These are phyloP conservation scores for Diadema setosum DNA, from an alignment of 35 echinoderm and acorn worm genomes.

Conservation along the genomic window DNA sequence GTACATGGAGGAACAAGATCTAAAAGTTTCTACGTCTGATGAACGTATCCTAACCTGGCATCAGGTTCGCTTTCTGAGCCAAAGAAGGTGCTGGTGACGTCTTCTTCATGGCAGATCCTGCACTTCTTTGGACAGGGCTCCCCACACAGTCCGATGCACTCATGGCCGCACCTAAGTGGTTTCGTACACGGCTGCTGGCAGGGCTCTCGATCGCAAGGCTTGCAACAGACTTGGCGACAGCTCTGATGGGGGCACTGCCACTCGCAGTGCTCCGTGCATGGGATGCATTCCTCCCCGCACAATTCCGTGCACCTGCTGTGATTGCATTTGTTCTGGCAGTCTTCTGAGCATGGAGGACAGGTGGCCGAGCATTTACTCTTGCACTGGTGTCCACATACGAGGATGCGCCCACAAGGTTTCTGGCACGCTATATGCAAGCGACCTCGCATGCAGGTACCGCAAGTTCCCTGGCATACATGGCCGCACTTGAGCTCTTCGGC, in stretches of 20 bases:
- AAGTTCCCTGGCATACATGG: conserved; percentile 58
- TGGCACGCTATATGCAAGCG: conserved; percentile 32
- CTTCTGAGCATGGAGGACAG: conserved; percentile 55
- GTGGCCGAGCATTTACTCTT: conserved; percentile 3
- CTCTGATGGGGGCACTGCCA: conserved; percentile 42
- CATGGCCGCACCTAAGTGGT: conserved; percentile 25
- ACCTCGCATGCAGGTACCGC: conserved; percentile 53
- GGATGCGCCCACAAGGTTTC: conserved; percentile 34
- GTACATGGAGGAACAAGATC: no score
- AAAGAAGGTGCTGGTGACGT: conserved; percentile 62
- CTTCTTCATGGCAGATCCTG: conserved; percentile 33
- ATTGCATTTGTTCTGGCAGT: conserved; percentile 53
- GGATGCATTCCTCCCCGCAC: conserved; percentile 44
- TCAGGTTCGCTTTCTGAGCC: conserved; percentile 51
- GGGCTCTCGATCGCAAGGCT: conserved; percentile 21
- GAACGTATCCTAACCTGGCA: conserved; percentile 28
- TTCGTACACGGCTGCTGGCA: conserved; percentile 39
- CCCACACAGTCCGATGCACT: conserved; percentile 67
- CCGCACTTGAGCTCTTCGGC: conserved; percentile 27
- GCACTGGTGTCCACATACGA: conserved; percentile 66
- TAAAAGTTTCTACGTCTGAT: no score
- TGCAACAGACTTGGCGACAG: conserved; percentile 28
- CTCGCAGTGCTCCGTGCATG: conserved; percentile 36
- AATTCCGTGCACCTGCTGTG: conserved; percentile 40
- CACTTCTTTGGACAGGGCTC: conserved; percentile 69